Percentiles rank a stretch among this genome's conserved stretches.
phyloP scores from a whole-genome alignment of 2,797 vertebrate genomes.

The Sebastes nivosus region DNA sequence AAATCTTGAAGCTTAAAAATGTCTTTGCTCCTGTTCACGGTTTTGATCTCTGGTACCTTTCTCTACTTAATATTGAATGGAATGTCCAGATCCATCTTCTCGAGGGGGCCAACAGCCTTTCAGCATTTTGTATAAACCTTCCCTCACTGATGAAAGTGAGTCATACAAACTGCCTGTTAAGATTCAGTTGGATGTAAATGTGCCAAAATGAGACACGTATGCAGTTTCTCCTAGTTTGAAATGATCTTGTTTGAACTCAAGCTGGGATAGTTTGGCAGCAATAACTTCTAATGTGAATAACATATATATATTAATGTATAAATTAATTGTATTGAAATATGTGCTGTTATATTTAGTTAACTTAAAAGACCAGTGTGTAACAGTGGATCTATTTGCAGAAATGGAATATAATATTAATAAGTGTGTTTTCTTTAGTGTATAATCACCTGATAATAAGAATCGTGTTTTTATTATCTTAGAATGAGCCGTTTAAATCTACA shows the following conservation, averaged over 20 bases:
- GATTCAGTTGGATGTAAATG: constrained; percentile 12
- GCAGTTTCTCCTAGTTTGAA: neutral
- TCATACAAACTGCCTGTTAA: constrained; percentile 1
- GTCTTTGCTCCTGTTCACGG: constrained; percentile 3
- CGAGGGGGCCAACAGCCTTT: constrained; percentile 7
- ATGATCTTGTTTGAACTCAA: neutral
- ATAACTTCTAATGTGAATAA: neutral
- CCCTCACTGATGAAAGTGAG: constrained; percentile 17
- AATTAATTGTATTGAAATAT: neutral
- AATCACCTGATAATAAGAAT: too few relatives aligned
- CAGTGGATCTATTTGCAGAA: too few relatives aligned
- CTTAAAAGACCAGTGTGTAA: too few relatives aligned
- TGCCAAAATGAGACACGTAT: constrained; percentile 9
- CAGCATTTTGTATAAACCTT: constrained; percentile 26
- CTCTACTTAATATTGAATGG: constrained; percentile 32
- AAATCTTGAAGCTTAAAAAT: constrained; percentile 46
- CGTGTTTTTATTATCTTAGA: too few relatives aligned
- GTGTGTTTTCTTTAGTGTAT: too few relatives aligned
- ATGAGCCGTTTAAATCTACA: too few relatives aligned
- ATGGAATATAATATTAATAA: too few relatives aligned
- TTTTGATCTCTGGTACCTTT: constrained; percentile 43
- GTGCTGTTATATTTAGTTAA: neutral
- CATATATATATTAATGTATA: neutral
- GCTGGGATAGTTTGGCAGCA: neutral
- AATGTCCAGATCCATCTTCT: constrained; percentile 18